Base-by-base conservation (phyloP, 2,797 vertebrate genomes). In the Enteromius mattozi region DNA sequence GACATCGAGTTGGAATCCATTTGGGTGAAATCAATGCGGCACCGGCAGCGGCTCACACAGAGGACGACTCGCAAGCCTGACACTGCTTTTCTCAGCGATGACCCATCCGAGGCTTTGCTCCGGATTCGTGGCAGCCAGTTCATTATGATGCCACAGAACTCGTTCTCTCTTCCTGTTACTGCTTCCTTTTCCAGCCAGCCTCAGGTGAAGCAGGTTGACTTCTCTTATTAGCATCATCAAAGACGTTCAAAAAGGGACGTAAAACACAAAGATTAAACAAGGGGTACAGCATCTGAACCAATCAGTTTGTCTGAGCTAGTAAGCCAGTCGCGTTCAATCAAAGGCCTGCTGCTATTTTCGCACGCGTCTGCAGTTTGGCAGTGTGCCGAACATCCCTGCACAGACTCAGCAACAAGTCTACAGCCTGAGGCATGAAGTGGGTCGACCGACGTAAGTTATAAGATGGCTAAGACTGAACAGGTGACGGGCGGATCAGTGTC, bases 1-100 rank as follows among this genome's bases (percentile, higher is more conserved):
- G 91, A 88, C 90, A 94, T 92, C 84, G 93, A 94, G 91, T 93
- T 88, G 88, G 91, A 93, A 92, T 94, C 90, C 91, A 93, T 93
- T 94, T 93, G 91, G 89, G 86, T 87, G 68, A 82, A 93, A 95
- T 95, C 94, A 89, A 95, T 95, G 92, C 61, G 30, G 90, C 86
- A 68, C 91, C 89, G 80, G 81, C 82, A 63, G 49, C 2, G 14
- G 65, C 81, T 80, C 63, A 68, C 33, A 21, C 87, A 90, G 91
- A 87, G 86, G 88, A 86, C 85, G 87, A 49, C 65, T 82, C 12
- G 33, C 59, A 40, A 61, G 78, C 35, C 42, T 68, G 82, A 85
- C 77, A 91, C 89, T 85, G 87, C 87, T 92, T 90, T 91, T 80
- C 92, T 91, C 84, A 91, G 87, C 89, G 88, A 85, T 92, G 93